Evolutionary conservation across 2,888 invertebrate genomes (phyloP).

Genomic region (Magallana nippona): DNA sequence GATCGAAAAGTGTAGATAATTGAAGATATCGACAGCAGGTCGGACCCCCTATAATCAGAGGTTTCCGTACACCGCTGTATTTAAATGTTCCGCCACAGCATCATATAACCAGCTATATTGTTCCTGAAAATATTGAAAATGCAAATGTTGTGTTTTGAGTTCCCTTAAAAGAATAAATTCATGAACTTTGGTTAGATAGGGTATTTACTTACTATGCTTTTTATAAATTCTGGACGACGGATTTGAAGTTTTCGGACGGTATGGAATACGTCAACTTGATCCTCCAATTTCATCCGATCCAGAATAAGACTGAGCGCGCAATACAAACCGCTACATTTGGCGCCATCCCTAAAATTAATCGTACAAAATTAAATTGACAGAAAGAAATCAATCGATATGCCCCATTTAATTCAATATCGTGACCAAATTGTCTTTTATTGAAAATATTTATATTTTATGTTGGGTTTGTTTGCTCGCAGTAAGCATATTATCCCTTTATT

Average conservation of each 20-base stretch:
- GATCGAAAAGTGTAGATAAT: not conserved
- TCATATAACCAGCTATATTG: constrained; percentile 63
- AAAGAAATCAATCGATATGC: too few species aligned
- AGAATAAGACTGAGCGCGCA: constrained; percentile 56
- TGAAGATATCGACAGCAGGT: not conserved
- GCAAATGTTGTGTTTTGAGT: not conserved
- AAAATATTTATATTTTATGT: too few species aligned
- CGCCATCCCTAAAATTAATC: constrained; percentile 56
- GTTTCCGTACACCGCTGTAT: constrained; percentile 47
- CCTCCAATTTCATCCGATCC: constrained; percentile 57
- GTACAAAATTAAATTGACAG: not conserved
- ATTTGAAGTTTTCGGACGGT: constrained; percentile 59
- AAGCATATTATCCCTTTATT: too few species aligned
- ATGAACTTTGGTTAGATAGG: not conserved
- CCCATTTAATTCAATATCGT: too few species aligned
- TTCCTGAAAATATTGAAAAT: constrained; percentile 54
- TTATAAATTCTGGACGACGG: constrained; percentile 58
- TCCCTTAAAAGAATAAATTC: not conserved
- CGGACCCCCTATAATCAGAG: constrained; percentile 5
- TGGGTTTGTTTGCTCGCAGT: too few species aligned
- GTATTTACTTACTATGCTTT: constrained; percentile 51
- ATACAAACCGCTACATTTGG: constrained; percentile 60
- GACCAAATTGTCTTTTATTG: too few species aligned
- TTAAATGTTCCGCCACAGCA: constrained; percentile 54
- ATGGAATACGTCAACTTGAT: constrained; percentile 62